Evolutionary conservation across 2,888 invertebrate species (phyloP).

Genomic region (Dryobota labecula): DNA sequence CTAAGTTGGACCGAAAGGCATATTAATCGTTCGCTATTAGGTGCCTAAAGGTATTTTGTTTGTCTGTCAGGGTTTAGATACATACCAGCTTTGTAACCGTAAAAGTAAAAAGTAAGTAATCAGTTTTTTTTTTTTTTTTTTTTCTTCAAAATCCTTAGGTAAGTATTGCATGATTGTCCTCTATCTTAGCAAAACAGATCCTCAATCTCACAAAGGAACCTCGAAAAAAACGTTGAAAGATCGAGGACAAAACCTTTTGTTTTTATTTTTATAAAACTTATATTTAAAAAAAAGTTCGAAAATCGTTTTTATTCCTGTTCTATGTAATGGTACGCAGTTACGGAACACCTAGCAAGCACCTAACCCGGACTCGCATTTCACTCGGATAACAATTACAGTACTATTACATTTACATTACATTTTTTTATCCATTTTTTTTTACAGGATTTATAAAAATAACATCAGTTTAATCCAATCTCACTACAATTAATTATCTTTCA

Average conservation of each 20-base stretch:
- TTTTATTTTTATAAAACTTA: too few species aligned
- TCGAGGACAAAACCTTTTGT: background rate
- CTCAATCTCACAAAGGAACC: background rate
- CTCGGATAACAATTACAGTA: background rate
- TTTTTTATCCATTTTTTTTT: too few species aligned
- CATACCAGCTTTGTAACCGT: background rate
- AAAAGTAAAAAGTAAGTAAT: background rate
- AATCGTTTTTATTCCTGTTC: background rate
- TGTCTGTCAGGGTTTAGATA: background rate
- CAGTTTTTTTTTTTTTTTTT: too few species aligned
- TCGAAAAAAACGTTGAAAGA: background rate
- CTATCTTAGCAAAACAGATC: background rate
- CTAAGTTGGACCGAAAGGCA: background rate
- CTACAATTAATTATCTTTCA: background rate
- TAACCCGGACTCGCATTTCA: background rate
- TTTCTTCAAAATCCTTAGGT: too few species aligned
- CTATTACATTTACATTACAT: too few species aligned
- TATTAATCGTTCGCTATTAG: background rate
- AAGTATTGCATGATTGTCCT: too few species aligned
- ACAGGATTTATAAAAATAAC: background rate
- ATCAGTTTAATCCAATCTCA: background rate
- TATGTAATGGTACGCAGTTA: background rate
- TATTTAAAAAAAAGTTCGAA: too few species aligned
- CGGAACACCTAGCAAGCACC: background rate
- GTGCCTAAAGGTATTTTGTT: background rate